Evolutionary conservation across 2,888 invertebrate species (phyloP).

Genomic region (Eilema sororculum): DNA sequence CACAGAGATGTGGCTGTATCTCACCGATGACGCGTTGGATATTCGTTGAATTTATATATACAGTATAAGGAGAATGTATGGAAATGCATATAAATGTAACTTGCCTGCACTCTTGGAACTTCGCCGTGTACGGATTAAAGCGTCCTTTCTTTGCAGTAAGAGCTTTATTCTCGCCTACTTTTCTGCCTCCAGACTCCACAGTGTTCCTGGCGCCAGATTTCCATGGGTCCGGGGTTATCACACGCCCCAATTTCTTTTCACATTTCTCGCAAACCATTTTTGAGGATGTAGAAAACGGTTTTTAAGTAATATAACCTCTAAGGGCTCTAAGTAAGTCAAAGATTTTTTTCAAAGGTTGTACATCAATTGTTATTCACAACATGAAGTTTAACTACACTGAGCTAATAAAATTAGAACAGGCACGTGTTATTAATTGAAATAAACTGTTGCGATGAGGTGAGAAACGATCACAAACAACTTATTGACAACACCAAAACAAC

Average conservation of each 20-base stretch:
- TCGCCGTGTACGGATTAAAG: slow-evolving; percentile 93
- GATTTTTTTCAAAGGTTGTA: neutral
- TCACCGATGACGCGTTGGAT: too few relatives aligned
- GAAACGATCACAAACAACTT: neutral
- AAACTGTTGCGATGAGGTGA: neutral
- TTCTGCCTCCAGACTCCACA: slow-evolving; percentile 95
- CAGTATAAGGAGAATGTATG: too few relatives aligned
- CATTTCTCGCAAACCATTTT: slow-evolving; percentile 97
- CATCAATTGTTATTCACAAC: neutral
- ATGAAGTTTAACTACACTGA: neutral
- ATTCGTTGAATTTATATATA: too few relatives aligned
- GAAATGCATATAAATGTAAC: neutral
- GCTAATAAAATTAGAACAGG: neutral
- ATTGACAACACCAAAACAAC: neutral
- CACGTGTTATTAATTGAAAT: neutral
- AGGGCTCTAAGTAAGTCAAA: too few relatives aligned
- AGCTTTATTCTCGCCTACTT: slow-evolving; percentile 98
- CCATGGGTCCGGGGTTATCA: slow-evolving; percentile 99
- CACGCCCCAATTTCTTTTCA: slow-evolving; percentile 96
- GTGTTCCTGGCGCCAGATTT: slow-evolving; percentile 97
- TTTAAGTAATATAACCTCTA: neutral
- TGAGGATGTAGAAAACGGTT: neutral
- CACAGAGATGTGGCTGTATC: too few relatives aligned
- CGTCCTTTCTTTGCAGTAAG: slow-evolving; percentile 93
- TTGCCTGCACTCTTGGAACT: slow-evolving; percentile 91